Evolutionary conservation across 2,113 vertebrate genomes (phyloP), one percentile per base, ranked within the genome.

Genomic region (Danio rerio): DNA sequence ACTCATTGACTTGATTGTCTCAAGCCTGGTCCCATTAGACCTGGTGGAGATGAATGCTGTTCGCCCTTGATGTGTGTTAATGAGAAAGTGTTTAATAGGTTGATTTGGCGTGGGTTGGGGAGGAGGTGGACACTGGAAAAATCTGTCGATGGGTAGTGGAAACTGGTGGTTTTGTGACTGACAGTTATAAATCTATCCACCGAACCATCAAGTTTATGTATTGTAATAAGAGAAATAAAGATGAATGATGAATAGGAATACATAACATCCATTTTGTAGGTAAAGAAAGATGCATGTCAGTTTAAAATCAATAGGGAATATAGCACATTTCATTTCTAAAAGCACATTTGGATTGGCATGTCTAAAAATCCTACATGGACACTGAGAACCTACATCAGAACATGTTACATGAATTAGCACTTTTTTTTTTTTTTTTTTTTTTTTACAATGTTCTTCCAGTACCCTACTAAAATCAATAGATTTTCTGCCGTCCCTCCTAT

Each of bases 1-100:
- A 91, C 88, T 91, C 92, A 93, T 93, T 92, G 91, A 93, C 91
- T 89, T 89, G 84, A 89, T 88, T 88, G 83, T 91, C 89, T 88
- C 88, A 86, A 87, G 80, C 87, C 83, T 81, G 83, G 88, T 92
- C 89, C 86, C 89, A 88, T 87, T 88, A 89, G 89, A 90, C 83
- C 65, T 72, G 78, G 78, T 86, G 86, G 82, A 89, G 88, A 93
- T 92, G 88, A 90, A 93, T 91, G 89, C 89, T 86, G 80, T 90
- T 90, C 90, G 91, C 88, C 86, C 90, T 82, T 86, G 88, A 88
- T 90, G 85, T 80, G 83, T 78, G 80, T 86, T 92, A 92, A 92
- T 93, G 91, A 94, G 89, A 92, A 92, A 87, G 86, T 87, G 66
- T 88, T 89, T 90, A 92, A 91, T 90, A 89, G 86, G 86, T 85